Percentiles rank a stretch among this genome's conserved stretches.
phyloP scores from a whole-genome alignment of 53 echinoderm and acorn worm species.

The Crossaster papposus region DNA sequence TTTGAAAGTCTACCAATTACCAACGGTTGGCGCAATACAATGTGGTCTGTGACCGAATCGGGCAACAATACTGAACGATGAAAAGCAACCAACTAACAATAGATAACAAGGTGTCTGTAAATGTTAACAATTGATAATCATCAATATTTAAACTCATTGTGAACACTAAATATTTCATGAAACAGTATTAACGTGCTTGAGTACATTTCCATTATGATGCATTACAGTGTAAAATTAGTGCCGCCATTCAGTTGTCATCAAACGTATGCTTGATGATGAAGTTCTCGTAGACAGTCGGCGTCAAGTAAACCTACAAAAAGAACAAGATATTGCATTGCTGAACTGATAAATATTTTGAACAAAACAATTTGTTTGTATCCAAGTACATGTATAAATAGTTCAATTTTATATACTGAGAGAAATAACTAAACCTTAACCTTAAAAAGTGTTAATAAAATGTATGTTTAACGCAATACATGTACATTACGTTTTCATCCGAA shows the following conservation, averaged over 20 bases:
- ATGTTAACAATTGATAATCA: too few species aligned
- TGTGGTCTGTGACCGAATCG: too few species aligned
- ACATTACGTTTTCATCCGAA: not conserved
- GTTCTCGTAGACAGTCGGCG: not conserved
- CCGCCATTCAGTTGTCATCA: constrained; percentile 12
- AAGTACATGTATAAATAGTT: not conserved
- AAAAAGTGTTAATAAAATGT: not conserved
- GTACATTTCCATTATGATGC: too few species aligned
- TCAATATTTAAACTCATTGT: too few species aligned
- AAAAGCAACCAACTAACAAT: too few species aligned
- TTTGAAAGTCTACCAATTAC: too few species aligned
- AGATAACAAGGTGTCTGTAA: too few species aligned
- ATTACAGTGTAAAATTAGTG: not conserved
- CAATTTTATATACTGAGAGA: not conserved
- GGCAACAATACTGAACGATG: too few species aligned
- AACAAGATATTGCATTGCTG: not conserved
- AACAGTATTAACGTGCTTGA: not conserved
- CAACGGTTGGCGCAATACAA: too few species aligned
- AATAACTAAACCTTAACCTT: not conserved
- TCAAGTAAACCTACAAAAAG: constrained; percentile 1
- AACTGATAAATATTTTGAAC: not conserved
- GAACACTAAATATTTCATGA: not conserved
- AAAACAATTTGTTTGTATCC: not conserved
- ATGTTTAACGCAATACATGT: not conserved
- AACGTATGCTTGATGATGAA: not conserved